Evolutionary conservation across 2,888 invertebrate genomes (phyloP).

Genomic region (Parapristionchus giblindavisi): DNA sequence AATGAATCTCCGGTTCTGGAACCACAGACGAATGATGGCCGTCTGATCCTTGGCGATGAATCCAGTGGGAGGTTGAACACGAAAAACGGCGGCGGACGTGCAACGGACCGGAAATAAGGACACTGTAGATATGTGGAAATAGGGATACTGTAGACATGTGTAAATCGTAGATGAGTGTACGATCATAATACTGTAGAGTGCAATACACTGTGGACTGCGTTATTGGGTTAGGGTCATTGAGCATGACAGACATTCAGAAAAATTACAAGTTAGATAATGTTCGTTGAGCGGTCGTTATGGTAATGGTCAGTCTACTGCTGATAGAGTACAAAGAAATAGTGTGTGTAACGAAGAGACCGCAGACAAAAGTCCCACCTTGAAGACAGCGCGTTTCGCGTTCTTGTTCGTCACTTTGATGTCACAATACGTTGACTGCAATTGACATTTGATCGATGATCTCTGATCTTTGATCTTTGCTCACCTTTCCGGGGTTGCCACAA

Average conservation of each 20-base stretch:
- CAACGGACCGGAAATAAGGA: constrained; percentile 20
- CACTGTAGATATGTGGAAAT: too few species aligned
- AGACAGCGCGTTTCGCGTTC: background rate
- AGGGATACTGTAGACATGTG: background rate
- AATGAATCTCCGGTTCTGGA: constrained; percentile 30
- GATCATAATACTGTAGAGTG: too few species aligned
- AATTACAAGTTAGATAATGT: background rate
- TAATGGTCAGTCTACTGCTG: too few species aligned
- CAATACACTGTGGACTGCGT: too few species aligned
- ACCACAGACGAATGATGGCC: constrained; percentile 14
- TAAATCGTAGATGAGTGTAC: too few species aligned
- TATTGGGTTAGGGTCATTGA: too few species aligned
- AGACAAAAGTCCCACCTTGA: too few species aligned
- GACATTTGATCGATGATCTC: background rate
- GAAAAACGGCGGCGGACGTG: constrained; percentile 19
- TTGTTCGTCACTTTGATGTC: constrained; percentile 27
- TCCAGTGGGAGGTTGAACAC: constrained; percentile 20
- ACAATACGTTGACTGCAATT: constrained; percentile 22
- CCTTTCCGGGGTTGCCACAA: constrained; percentile 22
- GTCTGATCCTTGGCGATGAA: background rate
- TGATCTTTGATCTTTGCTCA: background rate
- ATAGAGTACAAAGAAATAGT: too few species aligned
- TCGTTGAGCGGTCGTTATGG: background rate
- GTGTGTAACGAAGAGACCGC: too few species aligned
- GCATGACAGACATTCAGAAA: too few species aligned